Percentiles rank a stretch among this genome's conserved stretches.
Conservation (phyloP, 2,888 invertebrate species). For the Allygus modestus region DNA sequence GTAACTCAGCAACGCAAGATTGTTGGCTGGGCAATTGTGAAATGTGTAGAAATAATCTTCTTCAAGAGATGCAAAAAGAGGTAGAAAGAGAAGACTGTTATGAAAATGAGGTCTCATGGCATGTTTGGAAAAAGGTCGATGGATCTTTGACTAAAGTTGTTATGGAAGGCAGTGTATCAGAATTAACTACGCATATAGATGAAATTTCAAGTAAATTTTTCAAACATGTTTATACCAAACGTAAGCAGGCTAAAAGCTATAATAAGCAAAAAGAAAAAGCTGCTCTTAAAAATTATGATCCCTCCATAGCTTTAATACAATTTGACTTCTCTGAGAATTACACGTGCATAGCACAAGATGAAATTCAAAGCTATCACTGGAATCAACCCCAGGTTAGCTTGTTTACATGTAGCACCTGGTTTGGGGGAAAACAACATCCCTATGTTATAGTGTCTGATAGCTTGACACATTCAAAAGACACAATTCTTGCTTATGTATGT, state of each 20-base stretch:
- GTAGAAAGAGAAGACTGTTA: constrained; percentile 10
- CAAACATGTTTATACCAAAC: constrained; percentile 23
- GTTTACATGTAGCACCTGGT: constrained; percentile 36
- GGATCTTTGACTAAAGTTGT: constrained; percentile 5
- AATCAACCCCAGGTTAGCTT: constrained; percentile 29
- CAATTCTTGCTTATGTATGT: constrained; percentile 6
- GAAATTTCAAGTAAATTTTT: not conserved
- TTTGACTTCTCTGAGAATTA: constrained; percentile 32
- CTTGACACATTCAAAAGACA: constrained; percentile 20
- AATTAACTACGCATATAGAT: constrained; percentile 17
- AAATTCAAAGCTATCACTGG: constrained; percentile 40
- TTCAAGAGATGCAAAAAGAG: not conserved
- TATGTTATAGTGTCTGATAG: constrained; percentile 14
- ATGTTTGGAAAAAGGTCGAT: constrained; percentile 7
- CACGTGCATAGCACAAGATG: constrained; percentile 35
- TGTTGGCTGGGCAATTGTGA: constrained; percentile 37
- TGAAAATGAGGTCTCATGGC: constrained; percentile 20
- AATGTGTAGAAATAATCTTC: not conserved
- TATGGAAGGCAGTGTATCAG: not conserved
- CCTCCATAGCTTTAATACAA: not conserved
- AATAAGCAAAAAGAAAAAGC: constrained; percentile 14
- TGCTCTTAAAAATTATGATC: constrained; percentile 6
- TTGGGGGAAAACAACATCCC: constrained; percentile 1
- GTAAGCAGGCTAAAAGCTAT: constrained; percentile 20
- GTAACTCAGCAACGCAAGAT: not conserved